phyloP scores from a whole-genome alignment of 2,888 invertebrate species.

The Athalia cordata region DNA sequence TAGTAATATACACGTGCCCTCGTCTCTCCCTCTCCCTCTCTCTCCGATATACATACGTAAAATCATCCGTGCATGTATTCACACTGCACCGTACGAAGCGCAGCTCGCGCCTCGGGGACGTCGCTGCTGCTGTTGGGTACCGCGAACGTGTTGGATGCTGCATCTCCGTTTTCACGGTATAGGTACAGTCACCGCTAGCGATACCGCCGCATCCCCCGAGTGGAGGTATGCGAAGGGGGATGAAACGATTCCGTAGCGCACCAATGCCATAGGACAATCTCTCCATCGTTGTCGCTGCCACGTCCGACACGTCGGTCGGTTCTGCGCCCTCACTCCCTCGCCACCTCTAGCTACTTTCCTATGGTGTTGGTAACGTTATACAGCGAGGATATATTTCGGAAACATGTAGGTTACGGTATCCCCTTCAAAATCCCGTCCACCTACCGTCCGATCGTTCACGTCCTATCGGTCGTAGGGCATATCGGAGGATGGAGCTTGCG shows the following conservation, averaged over 20 bases:
- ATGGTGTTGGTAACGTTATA: constrained; percentile 50
- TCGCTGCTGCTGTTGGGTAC: too few species aligned
- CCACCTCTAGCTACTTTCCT: constrained; percentile 2
- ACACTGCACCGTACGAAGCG: too few species aligned
- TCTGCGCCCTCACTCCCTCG: too few species aligned
- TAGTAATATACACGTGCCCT: constrained; percentile 48
- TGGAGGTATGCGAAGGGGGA: constrained; percentile 6
- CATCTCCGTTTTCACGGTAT: too few species aligned
- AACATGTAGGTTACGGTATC: constrained; percentile 58
- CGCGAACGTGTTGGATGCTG: too few species aligned
- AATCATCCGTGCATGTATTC: too few species aligned
- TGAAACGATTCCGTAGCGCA: constrained; percentile 29
- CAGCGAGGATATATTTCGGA: constrained; percentile 62
- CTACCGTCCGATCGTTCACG: constrained; percentile 43
- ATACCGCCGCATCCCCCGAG: neutral
- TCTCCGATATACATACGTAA: too few species aligned
- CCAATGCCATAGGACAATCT: constrained; percentile 12
- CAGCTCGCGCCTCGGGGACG: too few species aligned
- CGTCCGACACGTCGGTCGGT: constrained; percentile 37
- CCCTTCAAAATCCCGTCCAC: constrained; percentile 35
- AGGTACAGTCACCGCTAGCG: too few species aligned
- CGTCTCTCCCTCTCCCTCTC: neutral
- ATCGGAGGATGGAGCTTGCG: too few species aligned
- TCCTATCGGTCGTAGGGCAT: neutral
- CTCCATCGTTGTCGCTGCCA: neutral